phyloP scores from a whole-genome alignment of 2,797 vertebrate genomes.

The Epinephelus malabaricus region DNA sequence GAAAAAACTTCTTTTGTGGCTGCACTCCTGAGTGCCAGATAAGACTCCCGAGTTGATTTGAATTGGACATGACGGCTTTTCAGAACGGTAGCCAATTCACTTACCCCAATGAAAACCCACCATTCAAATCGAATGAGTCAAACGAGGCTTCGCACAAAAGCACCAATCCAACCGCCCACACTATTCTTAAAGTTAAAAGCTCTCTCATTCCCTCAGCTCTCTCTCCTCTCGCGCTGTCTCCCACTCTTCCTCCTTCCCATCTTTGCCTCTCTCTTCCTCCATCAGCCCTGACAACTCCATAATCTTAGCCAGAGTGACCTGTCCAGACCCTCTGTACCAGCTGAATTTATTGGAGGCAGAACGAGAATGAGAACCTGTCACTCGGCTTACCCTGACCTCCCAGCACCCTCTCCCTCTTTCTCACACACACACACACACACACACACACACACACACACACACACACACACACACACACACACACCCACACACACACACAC shows the following conservation, averaged over 20 bases:
- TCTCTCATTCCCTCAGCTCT: constrained; percentile 46
- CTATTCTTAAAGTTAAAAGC: constrained; percentile 74
- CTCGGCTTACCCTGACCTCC: constrained; percentile 52
- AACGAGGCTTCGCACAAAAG: constrained; percentile 69
- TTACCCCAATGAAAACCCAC: constrained; percentile 64
- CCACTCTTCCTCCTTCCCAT: constrained; percentile 36
- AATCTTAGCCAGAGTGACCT: constrained; percentile 67
- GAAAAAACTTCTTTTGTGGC: constrained; percentile 57
- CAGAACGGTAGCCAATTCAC: constrained; percentile 70
- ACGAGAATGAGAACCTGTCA: constrained; percentile 67
- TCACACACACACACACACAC: not conserved
- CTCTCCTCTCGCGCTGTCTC: constrained; percentile 15
- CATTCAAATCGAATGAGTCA: constrained; percentile 76
- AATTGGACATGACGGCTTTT: constrained; percentile 71
- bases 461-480: not conserved
- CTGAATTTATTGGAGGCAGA: constrained; percentile 67
- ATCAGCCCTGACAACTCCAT: constrained; percentile 67
- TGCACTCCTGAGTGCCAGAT: constrained; percentile 61
- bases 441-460: not conserved
- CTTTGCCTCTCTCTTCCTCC: constrained; percentile 50
- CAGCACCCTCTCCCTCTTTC: constrained; percentile 12
- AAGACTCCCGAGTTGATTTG: constrained; percentile 68
- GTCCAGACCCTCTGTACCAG: constrained; percentile 48
- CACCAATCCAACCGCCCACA: constrained; percentile 62
- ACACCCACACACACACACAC: not conserved